These are phyloP conservation scores for Tolmerus cingulatus DNA, from an alignment of 2,888 invertebrate species.

Conservation along the genomic window DNA sequence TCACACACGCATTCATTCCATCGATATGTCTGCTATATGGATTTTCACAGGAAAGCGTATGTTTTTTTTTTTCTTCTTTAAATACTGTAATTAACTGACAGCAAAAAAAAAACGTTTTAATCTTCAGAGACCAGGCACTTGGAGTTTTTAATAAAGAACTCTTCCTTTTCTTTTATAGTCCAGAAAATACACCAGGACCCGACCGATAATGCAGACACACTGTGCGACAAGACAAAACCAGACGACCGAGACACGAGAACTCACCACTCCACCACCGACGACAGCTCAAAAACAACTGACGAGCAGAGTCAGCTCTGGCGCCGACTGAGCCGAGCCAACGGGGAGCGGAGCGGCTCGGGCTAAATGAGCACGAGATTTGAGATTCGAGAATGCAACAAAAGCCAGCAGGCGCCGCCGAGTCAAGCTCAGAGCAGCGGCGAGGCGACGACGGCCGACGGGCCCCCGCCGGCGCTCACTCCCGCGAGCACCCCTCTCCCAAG, in stretches of 20 bases:
- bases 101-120: not conserved
- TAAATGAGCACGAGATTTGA: slow-evolving; percentile 24
- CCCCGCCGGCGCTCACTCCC: not conserved
- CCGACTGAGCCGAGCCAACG: not conserved
- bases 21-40: not conserved
- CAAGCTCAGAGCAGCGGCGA: not conserved
- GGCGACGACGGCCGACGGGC: not conserved
- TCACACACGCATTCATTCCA: not conserved
- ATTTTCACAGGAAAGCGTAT: not conserved
- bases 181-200: not conserved
- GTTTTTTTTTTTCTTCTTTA: not conserved
- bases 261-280: not conserved
- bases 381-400: slow-evolving; percentile 34
- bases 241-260: not conserved
- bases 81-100: not conserved
- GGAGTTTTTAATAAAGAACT: not conserved
- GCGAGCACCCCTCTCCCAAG: not conserved
- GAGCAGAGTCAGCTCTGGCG: slow-evolving; percentile 20
- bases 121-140: not conserved
- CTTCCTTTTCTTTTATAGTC: not conserved
- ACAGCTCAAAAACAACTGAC: slow-evolving; percentile 32
- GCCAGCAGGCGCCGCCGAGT: slow-evolving; percentile 28
- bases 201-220: not conserved
- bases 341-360: slow-evolving; percentile 6
- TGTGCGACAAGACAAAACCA: not conserved